Conservation (phyloP, 2,113 vertebrate species). For the Apodemus speciosus region DNA sequence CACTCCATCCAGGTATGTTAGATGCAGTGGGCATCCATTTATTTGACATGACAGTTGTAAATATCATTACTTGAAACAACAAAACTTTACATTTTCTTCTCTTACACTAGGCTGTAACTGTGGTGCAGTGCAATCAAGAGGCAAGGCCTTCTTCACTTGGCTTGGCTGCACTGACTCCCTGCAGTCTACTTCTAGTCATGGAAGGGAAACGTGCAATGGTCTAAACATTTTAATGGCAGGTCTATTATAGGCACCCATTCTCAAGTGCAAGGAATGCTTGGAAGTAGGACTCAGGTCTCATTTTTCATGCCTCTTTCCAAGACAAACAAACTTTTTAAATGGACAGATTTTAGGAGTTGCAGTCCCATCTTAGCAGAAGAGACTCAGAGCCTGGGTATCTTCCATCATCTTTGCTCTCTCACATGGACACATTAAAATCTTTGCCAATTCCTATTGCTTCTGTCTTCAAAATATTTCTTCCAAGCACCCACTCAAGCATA, state of each 20-base stretch:
- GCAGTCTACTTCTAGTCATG: not conserved
- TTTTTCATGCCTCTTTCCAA: not conserved
- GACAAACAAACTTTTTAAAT: not conserved
- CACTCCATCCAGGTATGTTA: not conserved
- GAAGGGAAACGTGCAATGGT: not conserved
- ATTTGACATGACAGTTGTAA: not conserved
- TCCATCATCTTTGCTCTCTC: not conserved
- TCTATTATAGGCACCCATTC: too few species aligned
- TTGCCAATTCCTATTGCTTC: not conserved
- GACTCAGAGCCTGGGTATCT: not conserved
- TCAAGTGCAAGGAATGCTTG: not conserved
- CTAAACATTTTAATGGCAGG: fast-evolving
- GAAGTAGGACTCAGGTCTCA: not conserved
- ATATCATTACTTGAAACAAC: not conserved
- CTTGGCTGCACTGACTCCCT: not conserved
- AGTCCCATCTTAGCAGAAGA: not conserved
- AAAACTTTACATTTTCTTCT: not conserved
- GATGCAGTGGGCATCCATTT: not conserved
- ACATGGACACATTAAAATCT: not conserved
- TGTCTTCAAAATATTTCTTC: slow-evolving; percentile 23
- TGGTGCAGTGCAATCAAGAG: not conserved
- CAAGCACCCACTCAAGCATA: not conserved
- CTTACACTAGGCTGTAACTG: not conserved
- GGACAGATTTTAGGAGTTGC: not conserved
- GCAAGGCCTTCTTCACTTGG: not conserved